Conservation (phyloP, 2,797 vertebrate genomes). For the Alauda arvensis region DNA sequence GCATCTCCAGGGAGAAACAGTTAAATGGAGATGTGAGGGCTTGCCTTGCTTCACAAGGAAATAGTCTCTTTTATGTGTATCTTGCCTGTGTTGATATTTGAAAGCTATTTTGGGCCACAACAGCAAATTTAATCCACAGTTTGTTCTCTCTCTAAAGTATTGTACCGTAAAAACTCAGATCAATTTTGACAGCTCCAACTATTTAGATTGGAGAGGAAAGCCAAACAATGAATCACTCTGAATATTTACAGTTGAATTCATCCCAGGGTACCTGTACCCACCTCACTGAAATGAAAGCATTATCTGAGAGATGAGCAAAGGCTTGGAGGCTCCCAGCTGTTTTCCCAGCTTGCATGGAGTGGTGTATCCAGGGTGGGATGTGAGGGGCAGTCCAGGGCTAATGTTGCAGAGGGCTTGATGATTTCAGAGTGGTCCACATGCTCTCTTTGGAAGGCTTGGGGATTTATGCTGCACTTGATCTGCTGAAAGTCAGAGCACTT, state of each 20-base stretch:
- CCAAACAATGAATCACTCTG: constrained; percentile 63
- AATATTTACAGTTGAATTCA: constrained; percentile 60
- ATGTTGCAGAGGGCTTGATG: not conserved
- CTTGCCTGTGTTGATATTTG: constrained; percentile 60
- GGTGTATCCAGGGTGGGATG: not conserved
- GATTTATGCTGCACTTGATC: not conserved
- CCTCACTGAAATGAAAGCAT: constrained; percentile 31
- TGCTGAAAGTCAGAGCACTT: not conserved
- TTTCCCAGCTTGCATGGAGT: not conserved
- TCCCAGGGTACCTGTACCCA: constrained; percentile 53
- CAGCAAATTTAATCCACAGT: constrained; percentile 58
- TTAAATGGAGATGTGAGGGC: constrained; percentile 55
- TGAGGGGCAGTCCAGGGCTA: not conserved
- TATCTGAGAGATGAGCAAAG: not conserved
- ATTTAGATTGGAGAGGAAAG: constrained; percentile 60
- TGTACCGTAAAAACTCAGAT: constrained; percentile 51
- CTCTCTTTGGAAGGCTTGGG: not conserved
- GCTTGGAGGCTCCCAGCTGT: constrained; percentile 2
- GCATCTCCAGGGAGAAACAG: constrained; percentile 24
- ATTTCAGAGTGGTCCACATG: not conserved
- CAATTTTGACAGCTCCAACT: constrained; percentile 61
- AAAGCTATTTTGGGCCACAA: constrained; percentile 62
- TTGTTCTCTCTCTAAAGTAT: constrained; percentile 59
- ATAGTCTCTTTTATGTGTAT: constrained; percentile 49
- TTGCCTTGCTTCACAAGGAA: constrained; percentile 45